Conservation (phyloP, 2,113 vertebrate species). For the Poeciliopsis retropinna region DNA sequence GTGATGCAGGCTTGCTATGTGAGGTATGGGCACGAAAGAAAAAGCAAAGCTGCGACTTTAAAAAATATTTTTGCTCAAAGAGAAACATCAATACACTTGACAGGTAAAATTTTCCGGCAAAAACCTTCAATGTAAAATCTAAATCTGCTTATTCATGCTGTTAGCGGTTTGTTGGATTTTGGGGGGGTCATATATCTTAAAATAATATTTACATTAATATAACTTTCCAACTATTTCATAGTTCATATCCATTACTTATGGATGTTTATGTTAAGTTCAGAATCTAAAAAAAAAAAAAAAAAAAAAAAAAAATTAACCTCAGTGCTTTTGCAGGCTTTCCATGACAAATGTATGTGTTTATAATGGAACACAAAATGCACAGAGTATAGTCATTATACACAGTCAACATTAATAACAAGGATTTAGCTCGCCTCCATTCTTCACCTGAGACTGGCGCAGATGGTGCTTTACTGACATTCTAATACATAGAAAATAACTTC, state of each 20-base stretch:
- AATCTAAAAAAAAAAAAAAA: too few relatives aligned
- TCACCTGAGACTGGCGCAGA: conserved; percentile 29
- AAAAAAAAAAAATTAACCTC: too few relatives aligned
- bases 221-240: neutral
- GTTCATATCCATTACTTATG: neutral
- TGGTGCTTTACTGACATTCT: conserved; percentile 51
- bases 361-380: neutral
- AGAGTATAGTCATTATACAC: neutral
- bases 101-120: conserved; percentile 14
- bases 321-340: neutral
- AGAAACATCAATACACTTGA: conserved; percentile 8
- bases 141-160: conserved; percentile 11
- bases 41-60: conserved; percentile 4
- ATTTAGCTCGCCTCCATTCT: conserved; percentile 16
- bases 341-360: conserved; percentile 19
- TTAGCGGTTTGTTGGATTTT: conserved; percentile 1
- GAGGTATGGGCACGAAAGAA: conserved; percentile 6
- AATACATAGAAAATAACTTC: conserved; percentile 57
- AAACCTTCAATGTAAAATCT: neutral
- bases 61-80: conserved; percentile 7
- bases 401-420: conserved; percentile 14
- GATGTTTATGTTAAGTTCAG: neutral
- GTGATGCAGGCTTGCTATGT: neutral
- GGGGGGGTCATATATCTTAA: neutral
- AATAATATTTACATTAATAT: neutral